Percentiles rank a stretch among this genome's conserved stretches.
Conservation (phyloP, 2,888 invertebrate species). For the Chymomyza amoena region DNA sequence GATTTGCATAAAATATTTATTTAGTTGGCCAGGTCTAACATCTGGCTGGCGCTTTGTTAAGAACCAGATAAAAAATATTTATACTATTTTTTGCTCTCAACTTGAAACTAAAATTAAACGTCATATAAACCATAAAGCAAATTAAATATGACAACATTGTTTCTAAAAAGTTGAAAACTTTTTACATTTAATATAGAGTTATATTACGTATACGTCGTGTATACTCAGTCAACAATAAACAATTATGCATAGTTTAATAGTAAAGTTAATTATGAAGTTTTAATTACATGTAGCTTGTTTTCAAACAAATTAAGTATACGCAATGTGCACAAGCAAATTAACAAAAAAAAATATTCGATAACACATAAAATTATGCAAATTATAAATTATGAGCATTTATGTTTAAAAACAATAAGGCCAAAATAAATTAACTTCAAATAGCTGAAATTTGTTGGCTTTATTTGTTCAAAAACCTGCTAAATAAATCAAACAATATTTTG, state of each 20-base stretch:
- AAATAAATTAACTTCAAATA: neutral
- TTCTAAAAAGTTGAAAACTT: neutral
- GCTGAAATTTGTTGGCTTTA: neutral
- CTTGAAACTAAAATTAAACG: neutral
- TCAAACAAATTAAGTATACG: neutral
- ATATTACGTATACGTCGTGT: neutral
- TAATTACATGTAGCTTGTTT: neutral
- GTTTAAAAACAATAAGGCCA: no score
- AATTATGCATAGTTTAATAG: neutral
- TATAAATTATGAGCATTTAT: neutral
- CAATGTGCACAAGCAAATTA: neutral
- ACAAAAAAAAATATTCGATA: neutral
- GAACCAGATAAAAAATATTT: neutral
- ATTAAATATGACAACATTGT: no score
- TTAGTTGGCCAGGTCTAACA: neutral
- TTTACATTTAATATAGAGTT: neutral
- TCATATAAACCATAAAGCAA: no score
- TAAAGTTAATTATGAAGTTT: neutral
- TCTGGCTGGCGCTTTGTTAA: neutral
- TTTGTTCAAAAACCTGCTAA: neutral
- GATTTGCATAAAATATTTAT: slow-evolving; percentile 4
- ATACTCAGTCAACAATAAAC: neutral
- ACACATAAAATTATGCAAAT: neutral
- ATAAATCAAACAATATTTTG: neutral
- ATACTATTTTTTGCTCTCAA: neutral